phyloP scores from a whole-genome alignment of 2,113 vertebrate species.

The Greenwoodochromis staneri region DNA sequence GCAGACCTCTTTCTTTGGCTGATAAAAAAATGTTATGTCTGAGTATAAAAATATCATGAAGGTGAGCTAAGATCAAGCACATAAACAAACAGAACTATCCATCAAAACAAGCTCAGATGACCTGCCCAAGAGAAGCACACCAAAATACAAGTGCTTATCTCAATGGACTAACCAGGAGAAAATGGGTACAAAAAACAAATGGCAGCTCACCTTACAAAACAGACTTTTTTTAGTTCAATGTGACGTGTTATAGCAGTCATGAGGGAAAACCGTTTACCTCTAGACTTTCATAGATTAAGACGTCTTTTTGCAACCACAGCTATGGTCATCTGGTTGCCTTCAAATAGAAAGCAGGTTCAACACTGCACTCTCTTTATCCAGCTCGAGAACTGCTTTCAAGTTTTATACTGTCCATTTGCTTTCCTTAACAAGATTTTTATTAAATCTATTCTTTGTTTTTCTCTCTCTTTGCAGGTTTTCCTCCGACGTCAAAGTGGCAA shows the following conservation, averaged over 20 bases:
- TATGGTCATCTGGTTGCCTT: background rate
- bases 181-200: background rate
- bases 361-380: background rate
- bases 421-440: background rate
- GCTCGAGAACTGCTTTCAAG: background rate
- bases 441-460: background rate
- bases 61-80: background rate
- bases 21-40: background rate
- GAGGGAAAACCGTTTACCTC: no score
- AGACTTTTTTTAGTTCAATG: background rate
- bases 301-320: background rate
- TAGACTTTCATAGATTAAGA: background rate
- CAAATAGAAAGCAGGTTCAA: background rate
- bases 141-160: background rate
- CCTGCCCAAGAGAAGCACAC: background rate
- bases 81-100: background rate
- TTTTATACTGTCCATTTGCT: background rate
- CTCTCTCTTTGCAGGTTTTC: slow-evolving; percentile 76
- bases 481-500: slow-evolving; percentile 87
- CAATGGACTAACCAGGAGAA: background rate
- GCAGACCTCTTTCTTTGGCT: background rate
- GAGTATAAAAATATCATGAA: background rate
- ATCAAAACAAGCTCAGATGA: background rate
- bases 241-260: background rate
- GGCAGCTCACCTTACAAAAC: background rate